Percentiles rank a stretch among this genome's conserved stretches.
Evolutionary conservation across 1,140 invertebrate species (phyloP).

Genomic region (Pemphigus obesinymphae): DNA sequence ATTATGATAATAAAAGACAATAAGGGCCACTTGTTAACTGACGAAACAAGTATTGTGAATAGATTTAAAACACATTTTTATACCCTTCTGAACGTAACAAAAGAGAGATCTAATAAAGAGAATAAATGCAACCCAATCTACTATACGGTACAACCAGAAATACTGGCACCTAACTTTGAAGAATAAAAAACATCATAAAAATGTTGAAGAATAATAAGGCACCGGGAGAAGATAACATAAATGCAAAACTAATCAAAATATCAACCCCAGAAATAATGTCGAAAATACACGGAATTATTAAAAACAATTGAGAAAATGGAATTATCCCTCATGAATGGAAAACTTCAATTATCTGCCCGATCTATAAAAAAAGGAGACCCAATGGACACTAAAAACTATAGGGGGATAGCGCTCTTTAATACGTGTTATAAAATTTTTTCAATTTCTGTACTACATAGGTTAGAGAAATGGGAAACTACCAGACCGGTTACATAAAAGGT

Average conservation of each 20-base stretch:
- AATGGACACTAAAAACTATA: not conserved
- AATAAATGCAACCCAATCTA: no score
- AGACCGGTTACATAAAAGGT: not conserved
- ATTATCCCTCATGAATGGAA: not conserved
- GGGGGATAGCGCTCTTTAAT: not conserved
- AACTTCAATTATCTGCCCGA: not conserved
- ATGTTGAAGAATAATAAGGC: not conserved
- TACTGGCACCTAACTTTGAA: not conserved
- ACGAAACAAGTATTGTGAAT: no score
- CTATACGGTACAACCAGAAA: not conserved
- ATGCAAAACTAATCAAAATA: not conserved
- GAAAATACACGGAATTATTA: conserved; percentile 1
- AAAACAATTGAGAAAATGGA: conserved; percentile 23
- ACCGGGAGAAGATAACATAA: not conserved
- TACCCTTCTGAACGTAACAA: no score
- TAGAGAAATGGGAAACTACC: not conserved
- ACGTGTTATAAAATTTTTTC: not conserved
- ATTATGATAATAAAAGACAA: no score
- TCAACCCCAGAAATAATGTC: not conserved
- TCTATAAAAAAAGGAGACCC: not conserved
- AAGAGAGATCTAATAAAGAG: no score
- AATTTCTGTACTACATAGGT: not conserved
- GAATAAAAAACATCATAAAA: not conserved
- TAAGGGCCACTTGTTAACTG: no score
- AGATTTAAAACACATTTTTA: no score